phyloP scores from a whole-genome alignment of 2,797 vertebrate genomes.

The Liparis tanakae region DNA sequence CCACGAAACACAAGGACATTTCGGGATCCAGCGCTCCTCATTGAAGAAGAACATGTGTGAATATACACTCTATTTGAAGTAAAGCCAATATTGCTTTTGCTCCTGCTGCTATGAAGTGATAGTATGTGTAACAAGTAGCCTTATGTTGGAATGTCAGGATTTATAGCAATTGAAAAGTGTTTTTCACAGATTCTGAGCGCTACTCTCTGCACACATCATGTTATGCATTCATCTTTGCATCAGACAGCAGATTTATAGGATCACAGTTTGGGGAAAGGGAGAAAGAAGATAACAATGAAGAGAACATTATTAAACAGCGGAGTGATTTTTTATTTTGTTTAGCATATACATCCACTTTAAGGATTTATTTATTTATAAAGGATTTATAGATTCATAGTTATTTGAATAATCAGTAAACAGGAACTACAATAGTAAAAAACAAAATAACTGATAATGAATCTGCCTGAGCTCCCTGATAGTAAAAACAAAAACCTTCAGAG shows the following conservation, averaged over 20 bases:
- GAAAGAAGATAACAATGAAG: not conserved
- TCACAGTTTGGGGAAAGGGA: not conserved
- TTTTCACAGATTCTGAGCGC: not conserved
- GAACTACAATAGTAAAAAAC: not conserved
- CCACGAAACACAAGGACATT: conserved; percentile 1
- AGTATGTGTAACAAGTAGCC: not conserved
- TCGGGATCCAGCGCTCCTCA: not conserved
- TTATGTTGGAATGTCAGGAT: not conserved
- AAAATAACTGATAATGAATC: not conserved
- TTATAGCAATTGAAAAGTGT: not conserved
- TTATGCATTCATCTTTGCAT: conserved; percentile 1
- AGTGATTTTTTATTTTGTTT: not conserved
- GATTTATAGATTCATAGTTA: conserved; percentile 4
- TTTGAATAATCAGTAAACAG: not conserved
- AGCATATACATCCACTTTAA: not conserved
- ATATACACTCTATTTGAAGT: not conserved
- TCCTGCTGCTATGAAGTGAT: not conserved
- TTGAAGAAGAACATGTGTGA: not conserved
- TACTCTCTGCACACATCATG: not conserved
- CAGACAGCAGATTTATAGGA: not conserved
- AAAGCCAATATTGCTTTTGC: not conserved
- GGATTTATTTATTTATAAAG: no score
- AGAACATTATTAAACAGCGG: not conserved
- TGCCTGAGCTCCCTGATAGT: not conserved
- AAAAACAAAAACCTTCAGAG: not conserved